Percentiles rank a stretch among this genome's conserved stretches.
Evolutionary conservation across 2,113 vertebrate genomes (phyloP).

Genomic region (Oryzias curvinotus): DNA sequence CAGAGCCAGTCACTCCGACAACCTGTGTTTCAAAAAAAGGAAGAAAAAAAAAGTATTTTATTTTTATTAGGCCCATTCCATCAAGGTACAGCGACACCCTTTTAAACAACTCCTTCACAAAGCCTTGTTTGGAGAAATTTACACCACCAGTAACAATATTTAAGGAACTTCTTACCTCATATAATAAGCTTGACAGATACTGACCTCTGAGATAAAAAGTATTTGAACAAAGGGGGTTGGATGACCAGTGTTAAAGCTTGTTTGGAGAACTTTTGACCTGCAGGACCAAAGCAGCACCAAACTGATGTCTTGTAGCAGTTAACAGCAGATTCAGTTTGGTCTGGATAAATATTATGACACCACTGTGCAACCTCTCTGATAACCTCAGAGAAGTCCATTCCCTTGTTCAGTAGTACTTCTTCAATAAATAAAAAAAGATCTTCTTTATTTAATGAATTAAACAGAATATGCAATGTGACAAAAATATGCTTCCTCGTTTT

Average conservation of each 20-base stretch:
- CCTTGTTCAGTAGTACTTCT: not conserved
- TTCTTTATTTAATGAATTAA: not conserved
- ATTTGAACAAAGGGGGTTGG: constrained; percentile 46
- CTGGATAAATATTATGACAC: constrained; percentile 41
- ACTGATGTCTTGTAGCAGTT: constrained; percentile 26
- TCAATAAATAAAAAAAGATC: not conserved
- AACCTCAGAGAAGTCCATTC: not conserved
- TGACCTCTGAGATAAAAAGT: constrained; percentile 68
- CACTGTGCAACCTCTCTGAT: constrained; percentile 14
- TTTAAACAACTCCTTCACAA: constrained; percentile 43
- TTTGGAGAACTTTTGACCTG: constrained; percentile 68
- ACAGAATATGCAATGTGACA: not conserved
- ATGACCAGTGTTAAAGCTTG: constrained; percentile 56
- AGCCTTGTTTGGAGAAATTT: constrained; percentile 39
- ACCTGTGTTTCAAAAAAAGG: constrained; percentile 6
- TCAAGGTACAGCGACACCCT: constrained; percentile 13
- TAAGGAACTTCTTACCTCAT: constrained; percentile 67
- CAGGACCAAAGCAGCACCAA: constrained; percentile 33
- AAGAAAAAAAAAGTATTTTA: not conserved
- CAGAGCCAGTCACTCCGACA: constrained; percentile 34
- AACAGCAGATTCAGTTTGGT: constrained; percentile 20
- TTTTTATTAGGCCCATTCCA: constrained; percentile 22
- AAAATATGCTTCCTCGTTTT: constrained; percentile 6
- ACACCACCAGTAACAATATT: constrained; percentile 26
- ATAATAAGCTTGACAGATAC: constrained; percentile 41